A percentile compares a stretch with the other conserved stretches of the same genome.
Conservation (phyloP, 2,113 vertebrate genomes). For the Heterochromis multidens region DNA sequence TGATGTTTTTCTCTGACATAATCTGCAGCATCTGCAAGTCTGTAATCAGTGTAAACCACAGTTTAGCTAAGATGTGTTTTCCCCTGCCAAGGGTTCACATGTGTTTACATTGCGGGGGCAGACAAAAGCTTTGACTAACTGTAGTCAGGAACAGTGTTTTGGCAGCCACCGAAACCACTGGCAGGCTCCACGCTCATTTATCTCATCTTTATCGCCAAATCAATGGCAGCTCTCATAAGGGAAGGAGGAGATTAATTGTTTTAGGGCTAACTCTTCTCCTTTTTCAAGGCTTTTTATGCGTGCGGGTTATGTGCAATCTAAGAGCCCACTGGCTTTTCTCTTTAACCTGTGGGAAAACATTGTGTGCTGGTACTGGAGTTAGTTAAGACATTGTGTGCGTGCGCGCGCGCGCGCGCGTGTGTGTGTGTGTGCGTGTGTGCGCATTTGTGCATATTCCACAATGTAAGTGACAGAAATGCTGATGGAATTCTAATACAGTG, state of each 20-base stretch:
- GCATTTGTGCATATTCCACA: slow-evolving; percentile 4
- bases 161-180: slow-evolving; percentile 79
- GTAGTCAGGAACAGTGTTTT: slow-evolving; percentile 76
- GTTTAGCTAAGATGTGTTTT: slow-evolving; percentile 66
- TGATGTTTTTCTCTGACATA: slow-evolving; percentile 55
- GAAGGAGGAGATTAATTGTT: slow-evolving; percentile 82
- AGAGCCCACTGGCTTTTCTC: slow-evolving; percentile 43
- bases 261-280: slow-evolving; percentile 79
- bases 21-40: slow-evolving; percentile 64
- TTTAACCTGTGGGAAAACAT: slow-evolving; percentile 60
- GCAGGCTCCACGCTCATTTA: slow-evolving; percentile 84
- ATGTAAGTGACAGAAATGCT: slow-evolving; percentile 46
- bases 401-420: no score
- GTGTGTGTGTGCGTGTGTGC: not conserved
- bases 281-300: slow-evolving; percentile 73
- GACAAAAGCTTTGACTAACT: slow-evolving; percentile 68
- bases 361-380: slow-evolving; percentile 42
- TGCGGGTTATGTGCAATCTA: slow-evolving; percentile 73
- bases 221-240: slow-evolving; percentile 78
- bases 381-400: not conserved
- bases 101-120: slow-evolving; percentile 68
- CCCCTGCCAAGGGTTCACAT: slow-evolving; percentile 73
- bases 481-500: slow-evolving; percentile 48
- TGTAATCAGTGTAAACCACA: slow-evolving; percentile 71
- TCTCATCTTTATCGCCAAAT: slow-evolving; percentile 89